These are phyloP conservation scores for Ectropis grisescens DNA, from an alignment of 1,140 invertebrate genomes.

Conservation along the genomic window DNA sequence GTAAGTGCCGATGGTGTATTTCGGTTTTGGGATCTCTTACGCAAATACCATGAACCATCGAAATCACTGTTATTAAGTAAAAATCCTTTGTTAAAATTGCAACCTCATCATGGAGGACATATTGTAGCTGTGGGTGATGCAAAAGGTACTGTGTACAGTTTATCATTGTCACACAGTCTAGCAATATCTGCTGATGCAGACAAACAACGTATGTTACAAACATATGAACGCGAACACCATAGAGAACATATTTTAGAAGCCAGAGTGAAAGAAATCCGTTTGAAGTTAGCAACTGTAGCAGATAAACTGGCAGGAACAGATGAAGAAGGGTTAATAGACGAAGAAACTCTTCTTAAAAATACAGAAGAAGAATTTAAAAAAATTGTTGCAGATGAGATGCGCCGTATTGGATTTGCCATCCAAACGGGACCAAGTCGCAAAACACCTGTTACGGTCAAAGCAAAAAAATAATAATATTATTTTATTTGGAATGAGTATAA, in stretches of 20 bases:
- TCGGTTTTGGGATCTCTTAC: slow-evolving; percentile 91
- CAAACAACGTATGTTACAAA: slow-evolving; percentile 59
- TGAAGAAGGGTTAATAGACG: slow-evolving; percentile 15
- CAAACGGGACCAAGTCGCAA: too few relatives aligned
- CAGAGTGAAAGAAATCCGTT: slow-evolving; percentile 79
- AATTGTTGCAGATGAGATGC: slow-evolving; percentile 22
- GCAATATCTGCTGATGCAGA: slow-evolving; percentile 81
- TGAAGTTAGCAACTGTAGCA: slow-evolving; percentile 50
- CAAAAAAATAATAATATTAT: too few relatives aligned
- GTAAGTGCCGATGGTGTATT: slow-evolving; percentile 84
- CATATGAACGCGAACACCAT: slow-evolving; percentile 88
- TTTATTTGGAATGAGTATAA: too few relatives aligned
- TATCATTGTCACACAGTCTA: slow-evolving; percentile 85
- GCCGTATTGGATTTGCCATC: slow-evolving; percentile 1
- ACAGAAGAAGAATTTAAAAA: slow-evolving; percentile 31
- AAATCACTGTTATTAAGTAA: slow-evolving; percentile 57
- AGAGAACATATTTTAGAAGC: slow-evolving; percentile 90
- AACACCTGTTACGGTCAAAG: too few relatives aligned
- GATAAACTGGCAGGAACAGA: slow-evolving; percentile 1
- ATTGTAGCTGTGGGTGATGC: slow-evolving; percentile 82
- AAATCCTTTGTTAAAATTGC: slow-evolving; percentile 59
- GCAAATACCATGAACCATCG: slow-evolving; percentile 83
- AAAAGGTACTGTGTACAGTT: slow-evolving; percentile 80
- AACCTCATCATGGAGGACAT: slow-evolving; percentile 73
- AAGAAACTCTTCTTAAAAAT: slow-evolving; percentile 14